Base-by-base conservation (phyloP, 2,113 vertebrate genomes). In the Sminthopsis crassicaudata region DNA sequence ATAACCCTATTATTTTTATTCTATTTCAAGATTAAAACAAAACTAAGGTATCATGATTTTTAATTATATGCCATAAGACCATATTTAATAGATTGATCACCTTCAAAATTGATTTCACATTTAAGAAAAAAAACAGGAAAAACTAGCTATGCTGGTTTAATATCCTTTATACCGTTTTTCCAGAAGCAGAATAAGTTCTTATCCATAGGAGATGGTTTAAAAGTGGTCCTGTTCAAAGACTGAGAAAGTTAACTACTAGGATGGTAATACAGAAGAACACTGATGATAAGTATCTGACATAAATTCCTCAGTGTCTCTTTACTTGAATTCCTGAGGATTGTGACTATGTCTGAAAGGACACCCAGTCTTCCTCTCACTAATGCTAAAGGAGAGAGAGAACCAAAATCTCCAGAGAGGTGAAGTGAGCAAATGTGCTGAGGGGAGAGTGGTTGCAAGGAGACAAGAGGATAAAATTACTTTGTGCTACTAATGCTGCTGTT, bases 1-100 rank as follows among this genome's bases (percentile, higher is more conserved):
- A 94, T 2, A 94, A 48, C 93, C 4, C 48, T 93, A 51, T 94
- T 90, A 96, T 94, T 97, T 96, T 96, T 52, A 97, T 97, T 97
- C 95, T 95, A 36, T 50, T 94, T 27, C 24, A 91, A 84, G 90
- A 51, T 30, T 92, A 94, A 96, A 67, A 52, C 93, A 91, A 90
- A 46, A 94, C 30, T 95, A 52, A n/a, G 88, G 84, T 96, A 94
- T 95, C 76, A 94, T 2, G 27, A 93, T n/a, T 23, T 96, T 93
- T 95, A 96, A 67, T 96, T 95, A 94, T 27, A 50, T 91, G 14
- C 52, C 92, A 97, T 8, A 52, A 2, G 4, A 42, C 95, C 89
- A 95, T 27, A 93, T 95, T 93, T 96, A 96, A 91, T 92, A 67
- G 50, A 22, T 93, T 50, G 53, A 46, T 97, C 96, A 93, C 55